phyloP scores from a whole-genome alignment of 2,797 vertebrate species.

The Simalia tracyae region DNA sequence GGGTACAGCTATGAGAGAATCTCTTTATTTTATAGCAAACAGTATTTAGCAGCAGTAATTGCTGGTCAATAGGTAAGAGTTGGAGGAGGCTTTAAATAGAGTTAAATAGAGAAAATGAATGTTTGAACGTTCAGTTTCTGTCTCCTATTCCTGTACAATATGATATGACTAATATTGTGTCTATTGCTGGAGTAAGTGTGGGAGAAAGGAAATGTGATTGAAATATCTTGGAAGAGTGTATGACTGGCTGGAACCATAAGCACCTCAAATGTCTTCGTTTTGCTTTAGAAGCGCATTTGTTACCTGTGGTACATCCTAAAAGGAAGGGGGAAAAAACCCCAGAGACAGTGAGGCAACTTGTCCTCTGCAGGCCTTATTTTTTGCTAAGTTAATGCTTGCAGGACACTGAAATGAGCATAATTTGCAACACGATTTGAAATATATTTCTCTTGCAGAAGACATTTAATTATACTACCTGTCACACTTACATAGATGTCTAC shows the following conservation, averaged over 20 bases:
- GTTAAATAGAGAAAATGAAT: not conserved
- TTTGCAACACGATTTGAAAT: not conserved
- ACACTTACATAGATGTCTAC: conserved; percentile 27
- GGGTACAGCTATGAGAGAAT: too few species aligned
- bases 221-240: not conserved
- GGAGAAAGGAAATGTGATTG: not conserved
- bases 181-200: not conserved
- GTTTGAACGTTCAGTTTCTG: not conserved
- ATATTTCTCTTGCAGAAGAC: conserved; percentile 1
- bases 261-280: too few species aligned
- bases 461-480: conserved; percentile 27
- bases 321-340: not conserved
- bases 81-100: not conserved
- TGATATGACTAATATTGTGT: not conserved
- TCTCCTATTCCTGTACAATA: not conserved
- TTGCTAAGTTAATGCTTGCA: not conserved
- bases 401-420: not conserved
- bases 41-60: too few species aligned
- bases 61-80: too few species aligned
- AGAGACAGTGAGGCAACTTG: not conserved
- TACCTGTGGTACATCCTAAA: not conserved
- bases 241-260: not conserved
- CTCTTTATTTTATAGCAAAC: too few species aligned
- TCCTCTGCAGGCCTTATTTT: not conserved
- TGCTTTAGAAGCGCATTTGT: not conserved